These are phyloP conservation scores for Yoshiicerus persimilis DNA, from an alignment of 1,140 invertebrate species.

Conservation along the genomic window DNA sequence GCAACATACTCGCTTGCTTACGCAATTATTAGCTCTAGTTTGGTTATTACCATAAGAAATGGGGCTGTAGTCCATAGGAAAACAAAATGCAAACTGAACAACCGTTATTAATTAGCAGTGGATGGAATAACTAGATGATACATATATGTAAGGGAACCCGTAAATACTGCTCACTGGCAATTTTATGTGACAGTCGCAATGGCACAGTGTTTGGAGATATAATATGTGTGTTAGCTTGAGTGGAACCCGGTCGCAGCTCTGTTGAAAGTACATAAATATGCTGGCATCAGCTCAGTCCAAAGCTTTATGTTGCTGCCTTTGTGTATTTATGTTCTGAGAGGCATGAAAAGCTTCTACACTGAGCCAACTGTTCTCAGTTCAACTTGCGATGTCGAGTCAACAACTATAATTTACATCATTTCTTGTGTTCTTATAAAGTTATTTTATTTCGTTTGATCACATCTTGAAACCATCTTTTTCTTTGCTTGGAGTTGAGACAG, in stretches of 20 bases:
- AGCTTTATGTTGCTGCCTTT: not conserved
- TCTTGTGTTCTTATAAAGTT: not conserved
- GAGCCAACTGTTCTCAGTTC: not conserved
- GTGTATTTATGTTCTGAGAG: not conserved
- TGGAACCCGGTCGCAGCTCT: not conserved
- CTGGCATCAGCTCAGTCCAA: too few species aligned
- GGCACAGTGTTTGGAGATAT: too few species aligned
- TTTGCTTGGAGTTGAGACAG: not conserved
- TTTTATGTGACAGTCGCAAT: too few species aligned
- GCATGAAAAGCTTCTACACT: not conserved
- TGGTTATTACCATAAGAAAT: too few species aligned
- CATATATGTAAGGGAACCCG: too few species aligned
- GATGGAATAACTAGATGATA: too few species aligned
- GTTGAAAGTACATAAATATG: not conserved
- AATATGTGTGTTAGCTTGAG: not conserved
- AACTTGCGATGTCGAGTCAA: not conserved
- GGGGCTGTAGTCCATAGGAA: too few species aligned
- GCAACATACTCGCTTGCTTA: too few species aligned
- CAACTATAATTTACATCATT: not conserved
- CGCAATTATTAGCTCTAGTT: too few species aligned
- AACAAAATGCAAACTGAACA: too few species aligned
- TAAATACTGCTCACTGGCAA: too few species aligned
- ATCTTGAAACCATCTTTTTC: not conserved
- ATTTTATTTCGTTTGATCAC: not conserved
- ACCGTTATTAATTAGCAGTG: too few species aligned